phyloP scores from a whole-genome alignment of 2,797 vertebrate genomes.

The Paratrypauchen microcephalus region DNA sequence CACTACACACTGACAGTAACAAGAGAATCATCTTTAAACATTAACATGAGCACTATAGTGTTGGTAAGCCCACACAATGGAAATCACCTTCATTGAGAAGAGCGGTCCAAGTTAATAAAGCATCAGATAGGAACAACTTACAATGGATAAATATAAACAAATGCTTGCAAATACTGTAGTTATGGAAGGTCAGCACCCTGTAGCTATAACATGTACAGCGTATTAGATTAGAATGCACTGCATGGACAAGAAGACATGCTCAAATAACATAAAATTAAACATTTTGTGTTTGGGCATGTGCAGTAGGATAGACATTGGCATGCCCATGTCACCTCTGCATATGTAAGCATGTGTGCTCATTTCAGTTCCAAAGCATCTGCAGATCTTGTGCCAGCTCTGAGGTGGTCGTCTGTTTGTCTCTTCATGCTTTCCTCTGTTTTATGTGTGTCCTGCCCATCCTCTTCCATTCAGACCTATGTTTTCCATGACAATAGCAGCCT shows the following conservation, averaged over 20 bases:
- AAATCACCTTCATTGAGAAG: not conserved
- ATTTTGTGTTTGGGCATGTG: not conserved
- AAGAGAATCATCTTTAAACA: not conserved
- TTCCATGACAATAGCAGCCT: constrained; percentile 73
- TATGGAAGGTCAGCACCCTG: not conserved
- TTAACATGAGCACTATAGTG: not conserved
- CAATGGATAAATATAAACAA: not conserved
- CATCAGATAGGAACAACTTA: not conserved
- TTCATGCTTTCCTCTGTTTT: constrained; percentile 66
- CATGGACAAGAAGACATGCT: no score
- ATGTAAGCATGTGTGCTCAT: not conserved
- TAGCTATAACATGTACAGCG: not conserved
- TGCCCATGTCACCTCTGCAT: not conserved
- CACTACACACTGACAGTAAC: not conserved
- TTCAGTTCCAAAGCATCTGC: not conserved
- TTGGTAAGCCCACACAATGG: not conserved
- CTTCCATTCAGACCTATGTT: constrained; percentile 61
- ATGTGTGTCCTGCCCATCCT: constrained; percentile 71
- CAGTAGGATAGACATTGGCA: not conserved
- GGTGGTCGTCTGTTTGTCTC: constrained; percentile 64
- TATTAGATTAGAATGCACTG: not conserved
- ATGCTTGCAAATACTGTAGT: not conserved
- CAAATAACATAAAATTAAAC: no score
- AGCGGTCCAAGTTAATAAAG: not conserved
- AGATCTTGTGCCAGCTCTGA: constrained; percentile 56